Evolutionary conservation across 2,797 vertebrate species (phyloP), one percentile per base, ranked within the genome.

Genomic region (Rhadinocentrus ornatus): DNA sequence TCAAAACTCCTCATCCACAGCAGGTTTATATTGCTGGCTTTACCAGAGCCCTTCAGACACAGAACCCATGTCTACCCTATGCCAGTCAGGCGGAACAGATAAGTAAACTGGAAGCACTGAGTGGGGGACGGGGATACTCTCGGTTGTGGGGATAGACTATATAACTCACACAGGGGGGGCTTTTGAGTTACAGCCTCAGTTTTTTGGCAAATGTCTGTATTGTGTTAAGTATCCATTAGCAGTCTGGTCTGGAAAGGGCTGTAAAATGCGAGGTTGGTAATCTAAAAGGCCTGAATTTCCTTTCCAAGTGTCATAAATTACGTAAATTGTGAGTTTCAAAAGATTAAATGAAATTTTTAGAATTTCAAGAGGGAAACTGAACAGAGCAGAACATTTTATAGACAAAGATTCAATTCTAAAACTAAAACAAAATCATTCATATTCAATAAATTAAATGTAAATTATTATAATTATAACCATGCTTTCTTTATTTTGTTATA

Each of bases 11-110:
- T 34, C 60, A 68, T 80, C 73, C 80, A 73, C 86, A 81, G 69
- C 79, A 84, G 83, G 86, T 91, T 89, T 89, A 80, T 80, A 79
- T 84, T 77, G 31, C 44, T 34, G 31, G 66, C 77, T 85, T 62
- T 82, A 80, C 78, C 50, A 22, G 83, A 83, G 80, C 72, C 77
- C 29, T 2, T 76, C 78, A 84, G 79, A 82, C 77, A 66, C 74
- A 83, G 81, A 65, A 66, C 70, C 77, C 79, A 65, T 87, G 88
- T 88, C 88, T 91, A 70, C 75, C 20, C 48, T 61, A 53, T 73
- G 77, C 76, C 89, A 92, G 89, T 90, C 89, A 90, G 66, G 87
- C 84, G 66, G 80, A 92, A 88, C 88, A 82, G 80, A 74, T 73
- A 83, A 83, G 78, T 82, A 85, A 86, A 83, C 66, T 81, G 63